These are phyloP conservation scores for Brachyptera putata DNA, from an alignment of 2,888 invertebrate genomes.

Conservation along the genomic window DNA sequence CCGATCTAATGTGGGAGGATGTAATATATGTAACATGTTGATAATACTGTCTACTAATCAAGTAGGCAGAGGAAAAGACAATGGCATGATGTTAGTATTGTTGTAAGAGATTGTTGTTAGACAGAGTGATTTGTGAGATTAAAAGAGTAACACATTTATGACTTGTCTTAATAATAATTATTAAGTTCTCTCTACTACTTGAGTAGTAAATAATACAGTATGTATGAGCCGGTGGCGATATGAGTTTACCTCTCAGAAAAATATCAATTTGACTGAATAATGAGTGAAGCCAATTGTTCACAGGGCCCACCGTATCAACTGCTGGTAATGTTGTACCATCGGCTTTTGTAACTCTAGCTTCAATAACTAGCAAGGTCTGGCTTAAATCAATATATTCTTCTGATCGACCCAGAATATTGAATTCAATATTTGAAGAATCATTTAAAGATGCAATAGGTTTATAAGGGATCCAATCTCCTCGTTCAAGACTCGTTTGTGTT, in stretches of 20 bases:
- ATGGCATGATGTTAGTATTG: too few species aligned
- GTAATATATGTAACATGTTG: too few species aligned
- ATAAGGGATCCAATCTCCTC: slow-evolving; percentile 33
- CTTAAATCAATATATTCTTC: slow-evolving; percentile 13
- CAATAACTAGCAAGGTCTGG: slow-evolving; percentile 1
- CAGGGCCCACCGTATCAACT: slow-evolving; percentile 29
- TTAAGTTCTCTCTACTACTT: too few species aligned
- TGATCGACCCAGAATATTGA: not conserved
- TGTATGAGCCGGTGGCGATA: slow-evolving; percentile 31
- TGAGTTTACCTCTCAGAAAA: slow-evolving; percentile 37
- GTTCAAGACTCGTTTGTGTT: slow-evolving; percentile 28
- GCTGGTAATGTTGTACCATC: slow-evolving; percentile 7
- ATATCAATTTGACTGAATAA: slow-evolving; percentile 37
- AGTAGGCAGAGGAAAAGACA: too few species aligned
- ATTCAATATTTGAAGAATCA: slow-evolving; percentile 3
- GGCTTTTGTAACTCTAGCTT: not conserved
- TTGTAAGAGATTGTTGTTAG: too few species aligned
- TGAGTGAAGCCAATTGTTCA: slow-evolving; percentile 35
- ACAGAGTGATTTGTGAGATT: too few species aligned
- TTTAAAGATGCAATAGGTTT: slow-evolving; percentile 13
- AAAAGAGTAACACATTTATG: too few species aligned
- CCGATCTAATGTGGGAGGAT: too few species aligned
- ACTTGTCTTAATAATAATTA: too few species aligned
- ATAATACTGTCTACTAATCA: too few species aligned
- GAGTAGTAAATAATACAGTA: too few species aligned